Conservation (phyloP, 2,113 vertebrate species). For the Cacatua alba region DNA sequence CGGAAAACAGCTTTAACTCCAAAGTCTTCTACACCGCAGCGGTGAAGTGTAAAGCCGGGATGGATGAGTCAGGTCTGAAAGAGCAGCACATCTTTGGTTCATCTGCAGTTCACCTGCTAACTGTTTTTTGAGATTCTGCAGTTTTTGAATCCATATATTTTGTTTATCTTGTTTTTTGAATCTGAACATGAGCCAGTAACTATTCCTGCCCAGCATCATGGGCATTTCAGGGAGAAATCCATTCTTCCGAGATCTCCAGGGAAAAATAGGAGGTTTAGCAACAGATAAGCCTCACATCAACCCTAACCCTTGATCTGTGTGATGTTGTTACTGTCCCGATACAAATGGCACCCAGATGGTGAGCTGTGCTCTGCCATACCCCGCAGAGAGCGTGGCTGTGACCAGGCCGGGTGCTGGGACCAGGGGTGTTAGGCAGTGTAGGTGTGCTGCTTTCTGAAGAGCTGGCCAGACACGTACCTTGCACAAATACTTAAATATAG, state of each 20-base stretch:
- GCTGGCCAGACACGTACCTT: too few relatives aligned
- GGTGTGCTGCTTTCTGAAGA: not conserved
- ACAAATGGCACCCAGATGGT: fast-evolving
- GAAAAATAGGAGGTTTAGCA: fast-evolving
- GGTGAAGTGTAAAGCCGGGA: not conserved
- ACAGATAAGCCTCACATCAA: not conserved
- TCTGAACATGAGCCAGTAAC: fast-evolving
- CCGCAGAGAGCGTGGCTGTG: fast-evolving
- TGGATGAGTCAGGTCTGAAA: not conserved
- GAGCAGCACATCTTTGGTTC: not conserved
- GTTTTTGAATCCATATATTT: fast-evolving
- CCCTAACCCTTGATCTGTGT: fast-evolving
- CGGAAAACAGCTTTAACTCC: not conserved
- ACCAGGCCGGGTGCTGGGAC: not conserved
- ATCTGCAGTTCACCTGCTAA: not conserved
- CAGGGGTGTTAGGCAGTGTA: not conserved
- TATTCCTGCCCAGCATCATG: not conserved
- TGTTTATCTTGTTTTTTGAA: not conserved
- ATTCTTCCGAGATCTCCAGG: fast-evolving
- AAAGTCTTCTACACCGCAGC: too few relatives aligned
- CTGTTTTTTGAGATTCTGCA: fast-evolving
- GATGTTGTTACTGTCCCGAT: not conserved
- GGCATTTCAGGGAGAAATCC: not conserved
- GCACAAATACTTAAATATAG: not conserved
- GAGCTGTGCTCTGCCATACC: too few relatives aligned